A percentile compares a stretch with the other conserved stretches of the same genome.
Conservation (phyloP, 2,888 invertebrate species). For the Parascotia fuliginaria region DNA sequence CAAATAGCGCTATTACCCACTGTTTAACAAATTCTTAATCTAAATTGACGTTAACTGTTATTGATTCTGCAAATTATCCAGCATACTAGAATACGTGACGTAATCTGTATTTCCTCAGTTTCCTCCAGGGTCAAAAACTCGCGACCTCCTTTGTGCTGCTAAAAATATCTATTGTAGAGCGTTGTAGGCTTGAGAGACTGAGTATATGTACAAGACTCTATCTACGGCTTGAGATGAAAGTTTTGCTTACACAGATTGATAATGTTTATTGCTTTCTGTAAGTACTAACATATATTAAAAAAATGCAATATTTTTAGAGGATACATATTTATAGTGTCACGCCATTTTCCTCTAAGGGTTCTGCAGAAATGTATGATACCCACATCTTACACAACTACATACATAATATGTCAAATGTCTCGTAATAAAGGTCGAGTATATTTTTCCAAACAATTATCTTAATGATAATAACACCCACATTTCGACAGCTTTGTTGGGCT, state of each 20-base stretch:
- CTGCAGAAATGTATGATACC: too few species aligned
- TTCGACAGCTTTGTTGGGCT: too few species aligned
- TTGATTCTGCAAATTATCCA: constrained; percentile 9
- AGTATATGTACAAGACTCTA: too few species aligned
- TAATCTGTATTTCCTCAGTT: constrained; percentile 23
- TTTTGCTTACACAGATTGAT: neutral
- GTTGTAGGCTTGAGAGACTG: neutral
- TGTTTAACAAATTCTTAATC: constrained; percentile 7
- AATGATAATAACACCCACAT: too few species aligned
- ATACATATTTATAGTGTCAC: too few species aligned
- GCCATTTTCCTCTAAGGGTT: too few species aligned
- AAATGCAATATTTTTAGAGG: too few species aligned
- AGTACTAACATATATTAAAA: too few species aligned
- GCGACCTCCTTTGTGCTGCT: constrained; percentile 34
- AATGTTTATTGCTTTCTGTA: neutral
- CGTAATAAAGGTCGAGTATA: too few species aligned
- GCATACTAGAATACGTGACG: constrained; percentile 26
- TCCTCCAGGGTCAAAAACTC: constrained; percentile 45
- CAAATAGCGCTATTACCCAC: neutral
- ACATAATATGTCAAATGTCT: too few species aligned
- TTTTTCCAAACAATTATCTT: too few species aligned
- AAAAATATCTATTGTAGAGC: constrained; percentile 32
- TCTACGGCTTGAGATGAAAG: neutral
- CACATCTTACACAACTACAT: too few species aligned
- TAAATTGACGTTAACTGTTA: constrained; percentile 5